A percentile compares a stretch with the other conserved stretches of the same genome.
Conservation (phyloP, 2,888 invertebrate species). For the Zhengitettix transpicula region DNA sequence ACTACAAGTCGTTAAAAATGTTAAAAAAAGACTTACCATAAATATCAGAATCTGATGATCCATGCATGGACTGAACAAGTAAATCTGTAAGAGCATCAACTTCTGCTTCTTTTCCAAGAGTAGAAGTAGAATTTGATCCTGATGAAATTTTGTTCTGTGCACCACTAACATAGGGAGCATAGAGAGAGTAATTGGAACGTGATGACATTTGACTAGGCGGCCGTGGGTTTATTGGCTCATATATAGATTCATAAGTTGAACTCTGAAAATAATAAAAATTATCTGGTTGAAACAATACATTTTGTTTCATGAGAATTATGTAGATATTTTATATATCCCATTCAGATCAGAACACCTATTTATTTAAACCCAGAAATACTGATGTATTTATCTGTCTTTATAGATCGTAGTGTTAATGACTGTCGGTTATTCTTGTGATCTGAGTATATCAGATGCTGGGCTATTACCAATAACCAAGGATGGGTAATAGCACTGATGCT, state of each 20-base stretch:
- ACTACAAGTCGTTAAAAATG: background rate
- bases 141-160: constrained; percentile 9
- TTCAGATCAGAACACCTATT: too few species aligned
- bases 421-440: too few species aligned
- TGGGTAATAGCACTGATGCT: too few species aligned
- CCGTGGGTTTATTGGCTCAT: constrained; percentile 81
- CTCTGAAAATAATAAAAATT: constrained; percentile 26
- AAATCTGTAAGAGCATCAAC: constrained; percentile 81
- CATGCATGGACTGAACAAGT: constrained; percentile 67
- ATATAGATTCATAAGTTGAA: constrained; percentile 72
- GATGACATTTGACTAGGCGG: constrained; percentile 52
- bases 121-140: constrained; percentile 3
- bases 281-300: too few species aligned
- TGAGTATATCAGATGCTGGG: too few species aligned
- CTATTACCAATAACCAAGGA: too few species aligned
- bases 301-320: too few species aligned
- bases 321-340: too few species aligned
- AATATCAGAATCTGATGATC: constrained; percentile 51
- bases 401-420: too few species aligned
- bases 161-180: constrained; percentile 41
- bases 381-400: too few species aligned
- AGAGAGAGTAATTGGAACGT: constrained; percentile 47
- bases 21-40: constrained; percentile 29
- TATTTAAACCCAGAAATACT: too few species aligned
- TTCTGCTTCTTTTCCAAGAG: constrained; percentile 51